Evolutionary conservation across 2,797 vertebrate species (phyloP).

Genomic region (Chrysocyon brachyurus): DNA sequence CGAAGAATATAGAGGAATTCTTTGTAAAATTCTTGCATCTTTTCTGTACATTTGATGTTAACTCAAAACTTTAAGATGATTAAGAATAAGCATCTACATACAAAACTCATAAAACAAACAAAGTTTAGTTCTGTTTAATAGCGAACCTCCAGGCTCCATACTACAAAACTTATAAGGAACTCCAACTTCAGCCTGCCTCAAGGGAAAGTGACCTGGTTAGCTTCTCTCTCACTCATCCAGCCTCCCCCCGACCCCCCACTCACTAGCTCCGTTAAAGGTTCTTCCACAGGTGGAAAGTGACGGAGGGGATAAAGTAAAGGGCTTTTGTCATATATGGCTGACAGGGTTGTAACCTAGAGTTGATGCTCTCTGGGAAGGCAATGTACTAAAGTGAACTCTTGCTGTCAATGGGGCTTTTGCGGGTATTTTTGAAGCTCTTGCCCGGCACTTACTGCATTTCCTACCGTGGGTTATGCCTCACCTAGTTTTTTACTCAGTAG

Average conservation of each 20-base stretch:
- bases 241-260: not conserved
- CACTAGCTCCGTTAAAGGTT: not conserved
- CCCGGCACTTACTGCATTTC: not conserved
- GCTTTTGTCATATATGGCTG: not conserved
- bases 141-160: not conserved
- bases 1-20: not conserved
- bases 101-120: not conserved
- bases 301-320: not conserved
- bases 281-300: not conserved
- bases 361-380: not conserved
- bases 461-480: not conserved
- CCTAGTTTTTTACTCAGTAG: not conserved
- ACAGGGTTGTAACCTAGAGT: not conserved
- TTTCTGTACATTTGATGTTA: conserved; percentile 7
- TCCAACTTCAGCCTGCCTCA: not conserved
- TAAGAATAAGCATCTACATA: not conserved
- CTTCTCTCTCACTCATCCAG: not conserved
- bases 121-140: not conserved
- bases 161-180: not conserved
- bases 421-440: not conserved
- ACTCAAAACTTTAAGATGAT: not conserved
- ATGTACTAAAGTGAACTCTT: not conserved
- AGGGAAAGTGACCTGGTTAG: not conserved
- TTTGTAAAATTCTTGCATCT: conserved; percentile 14
- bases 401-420: not conserved